Evolutionary conservation across 2,797 vertebrate species (phyloP), one percentile per base, ranked within the genome.

Genomic region (Mormyrus hasselquistii): DNA sequence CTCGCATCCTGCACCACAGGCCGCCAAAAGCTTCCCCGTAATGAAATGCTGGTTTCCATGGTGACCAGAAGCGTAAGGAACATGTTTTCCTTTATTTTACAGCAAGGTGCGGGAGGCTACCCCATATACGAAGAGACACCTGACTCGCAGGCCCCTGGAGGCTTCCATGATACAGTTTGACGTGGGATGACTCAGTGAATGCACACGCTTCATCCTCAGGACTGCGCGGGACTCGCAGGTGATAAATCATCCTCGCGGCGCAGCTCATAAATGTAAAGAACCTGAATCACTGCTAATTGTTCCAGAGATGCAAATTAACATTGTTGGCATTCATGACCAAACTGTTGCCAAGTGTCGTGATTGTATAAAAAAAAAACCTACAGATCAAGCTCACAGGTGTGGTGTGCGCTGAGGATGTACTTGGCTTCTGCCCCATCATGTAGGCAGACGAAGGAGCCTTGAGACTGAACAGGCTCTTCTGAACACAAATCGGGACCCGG

Each of bases 11-110:
- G 84, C 84, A 86, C 29, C 14, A 52, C 84, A 86, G 84, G 50
- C 84, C 49, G 5, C 22, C 47, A 16, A 86, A 86, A 86, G 47
- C 47, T 55, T 55, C 50, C 14, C 10, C 84, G 4, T 86, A 34
- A 86, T 86, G 84, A 19, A 73, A 73, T 38, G 65, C 65, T 53
- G 52, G 84, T 86, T 53, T 53, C 84, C 84, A 86, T 86, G 84
- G 84, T 34, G 50, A 86, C 84, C 65, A 73, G 34, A 52, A 87
- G 52, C 85, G 7, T 87, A 38, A 59, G 53, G 52, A 86, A 86
- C 49, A 53, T 52, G 84, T 25, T 52, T 86, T 55, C 50, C 22
- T 52, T 86, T 53, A 52, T 53, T 86, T 86, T 86, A 16, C 38
- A 82, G 38, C 76, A 82, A 85, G 83, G 83, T 85, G 83, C 83